Evolutionary conservation across 2,113 vertebrate genomes (phyloP).

Genomic region (Dipodomys merriami): DNA sequence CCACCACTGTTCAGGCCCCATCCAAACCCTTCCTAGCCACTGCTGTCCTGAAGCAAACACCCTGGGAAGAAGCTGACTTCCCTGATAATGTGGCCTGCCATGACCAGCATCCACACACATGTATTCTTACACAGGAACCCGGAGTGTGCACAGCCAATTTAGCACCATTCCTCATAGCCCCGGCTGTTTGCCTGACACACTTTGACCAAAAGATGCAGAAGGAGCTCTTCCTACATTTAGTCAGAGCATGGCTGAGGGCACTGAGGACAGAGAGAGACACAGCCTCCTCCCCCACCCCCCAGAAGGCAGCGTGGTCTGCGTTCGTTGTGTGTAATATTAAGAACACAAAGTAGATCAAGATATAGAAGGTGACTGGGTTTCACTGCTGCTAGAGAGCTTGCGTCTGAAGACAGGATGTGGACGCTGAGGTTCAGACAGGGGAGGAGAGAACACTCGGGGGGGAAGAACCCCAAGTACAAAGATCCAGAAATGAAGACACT

Average conservation of each 20-base stretch:
- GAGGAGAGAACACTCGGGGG: background rate
- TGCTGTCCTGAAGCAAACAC: background rate
- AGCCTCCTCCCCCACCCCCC: background rate
- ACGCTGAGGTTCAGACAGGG: background rate
- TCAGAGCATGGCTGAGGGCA: no score
- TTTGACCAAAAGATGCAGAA: background rate
- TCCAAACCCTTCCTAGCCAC: no score
- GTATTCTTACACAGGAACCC: background rate
- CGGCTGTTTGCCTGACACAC: background rate
- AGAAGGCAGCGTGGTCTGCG: background rate
- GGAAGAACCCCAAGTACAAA: background rate
- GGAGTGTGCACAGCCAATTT: background rate
- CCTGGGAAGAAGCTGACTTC: background rate
- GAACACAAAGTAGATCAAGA: background rate
- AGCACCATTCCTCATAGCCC: background rate
- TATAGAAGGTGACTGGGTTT: background rate
- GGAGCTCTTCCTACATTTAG: background rate
- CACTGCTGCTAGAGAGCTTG: no score
- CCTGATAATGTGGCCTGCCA: background rate
- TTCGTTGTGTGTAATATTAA: rapidly evolving
- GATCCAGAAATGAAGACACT: background rate
- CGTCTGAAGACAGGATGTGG: background rate
- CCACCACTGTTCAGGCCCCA: background rate
- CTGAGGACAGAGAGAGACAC: background rate
- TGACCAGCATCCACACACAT: background rate